Base-by-base conservation (phyloP, 2,888 invertebrate genomes). In the Microctonus brassicae region DNA sequence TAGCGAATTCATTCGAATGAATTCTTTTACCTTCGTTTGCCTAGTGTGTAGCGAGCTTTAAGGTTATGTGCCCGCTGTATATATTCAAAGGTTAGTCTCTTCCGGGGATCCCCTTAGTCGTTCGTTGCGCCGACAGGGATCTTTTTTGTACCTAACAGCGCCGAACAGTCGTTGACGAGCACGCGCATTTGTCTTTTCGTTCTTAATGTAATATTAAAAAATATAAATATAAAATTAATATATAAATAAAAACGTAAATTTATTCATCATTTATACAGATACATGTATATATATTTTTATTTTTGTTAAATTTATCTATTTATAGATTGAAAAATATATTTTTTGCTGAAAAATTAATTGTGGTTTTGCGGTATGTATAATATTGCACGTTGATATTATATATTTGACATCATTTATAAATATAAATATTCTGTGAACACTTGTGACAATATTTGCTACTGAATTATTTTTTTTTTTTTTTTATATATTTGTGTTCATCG, bases 321-420 rank as follows among this genome's bases (percentile, higher is more conserved):
- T 13, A 39, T 39, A 11, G n/a, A 39, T 39, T 39, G 39, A 13
- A 39, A 39, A n/a, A n/a, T 39, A 11, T 3, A 39, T n/a, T n/a
- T 3, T 39, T n/a, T n/a, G 39, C 13, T 39, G 6, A 39, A 39
- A 47, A 47, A 7, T 47, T 47, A 0, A n/a, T 17, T 47, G 47
- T 17, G 47, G 47, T n/a, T 47, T 47, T 47, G 47, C 47, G 47
- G 47, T n/a, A n/a, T 47, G 17, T 47, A n/a, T 47, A 47, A 47
- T 47, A 17, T 47, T 17, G 17, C 47, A 7, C 17, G 47, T 17
- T 17, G 47, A 17, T 4, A 47, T 17, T 47, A n/a, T 7, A n/a
- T n/a, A n/a, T n/a, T n/a, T n/a, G n/a, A n/a, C n/a, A n/a, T n/a
- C n/a, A n/a, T n/a, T n/a, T 17, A 47, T 1, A 47, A 17, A 1